These are phyloP conservation scores for Ricordea florida DNA, from an alignment of 92 coral and sea anemone species.

Conservation along the genomic window DNA sequence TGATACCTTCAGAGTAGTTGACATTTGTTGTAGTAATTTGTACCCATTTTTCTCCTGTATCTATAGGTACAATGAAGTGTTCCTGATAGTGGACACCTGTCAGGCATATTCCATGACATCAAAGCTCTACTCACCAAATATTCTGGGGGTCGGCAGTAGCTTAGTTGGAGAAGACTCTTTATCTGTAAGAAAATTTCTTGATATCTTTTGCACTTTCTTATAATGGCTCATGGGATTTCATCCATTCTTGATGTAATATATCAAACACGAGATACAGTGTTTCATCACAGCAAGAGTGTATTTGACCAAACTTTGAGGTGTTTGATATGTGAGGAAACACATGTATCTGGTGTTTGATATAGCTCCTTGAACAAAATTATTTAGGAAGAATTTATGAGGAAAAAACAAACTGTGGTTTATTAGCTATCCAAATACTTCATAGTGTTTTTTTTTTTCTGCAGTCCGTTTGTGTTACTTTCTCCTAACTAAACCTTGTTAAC, in stretches of 20 bases:
- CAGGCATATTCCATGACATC: constrained; percentile 96
- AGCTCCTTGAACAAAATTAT: too few species aligned
- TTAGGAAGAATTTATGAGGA: neutral
- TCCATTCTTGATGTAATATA: neutral
- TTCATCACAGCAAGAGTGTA: too few species aligned
- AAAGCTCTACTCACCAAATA: constrained; percentile 89
- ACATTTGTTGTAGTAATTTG: too few species aligned
- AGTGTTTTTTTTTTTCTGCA: neutral
- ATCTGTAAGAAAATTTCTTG: constrained; percentile 66
- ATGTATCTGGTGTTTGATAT: too few species aligned
- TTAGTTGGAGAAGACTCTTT: constrained; percentile 93
- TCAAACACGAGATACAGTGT: too few species aligned
- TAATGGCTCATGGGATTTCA: neutral
- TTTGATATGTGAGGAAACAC: too few species aligned
- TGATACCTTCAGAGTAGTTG: too few species aligned
- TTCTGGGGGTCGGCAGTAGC: constrained; percentile 96
- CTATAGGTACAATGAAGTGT: constrained; percentile 89
- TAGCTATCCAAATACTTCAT: too few species aligned
- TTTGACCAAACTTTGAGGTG: too few species aligned
- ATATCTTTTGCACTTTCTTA: neutral
- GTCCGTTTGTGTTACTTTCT: neutral
- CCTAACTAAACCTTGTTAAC: too few species aligned
- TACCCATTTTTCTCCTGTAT: neutral
- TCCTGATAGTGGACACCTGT: constrained; percentile 95
- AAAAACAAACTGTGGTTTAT: neutral